phyloP scores from a whole-genome alignment of 1,140 invertebrate species.

The Parapsyche elsis region DNA sequence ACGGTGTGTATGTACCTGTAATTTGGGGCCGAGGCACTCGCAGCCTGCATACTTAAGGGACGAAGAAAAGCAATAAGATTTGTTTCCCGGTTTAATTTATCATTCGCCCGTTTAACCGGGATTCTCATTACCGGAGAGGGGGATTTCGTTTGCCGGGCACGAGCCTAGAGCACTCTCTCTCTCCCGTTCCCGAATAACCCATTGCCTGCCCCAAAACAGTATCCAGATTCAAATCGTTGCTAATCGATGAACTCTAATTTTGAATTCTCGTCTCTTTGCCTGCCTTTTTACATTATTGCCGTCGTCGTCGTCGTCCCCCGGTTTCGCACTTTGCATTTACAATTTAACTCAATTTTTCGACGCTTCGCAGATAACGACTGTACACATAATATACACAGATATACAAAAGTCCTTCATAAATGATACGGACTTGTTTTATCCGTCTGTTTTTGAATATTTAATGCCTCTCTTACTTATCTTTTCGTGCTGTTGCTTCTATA shows the following conservation, averaged over 20 bases:
- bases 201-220: neutral
- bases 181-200: conserved; percentile 26
- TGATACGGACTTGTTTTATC: no score
- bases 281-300: no score
- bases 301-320: no score
- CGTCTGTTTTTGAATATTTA: no score
- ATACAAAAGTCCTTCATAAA: no score
- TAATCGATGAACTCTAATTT: conserved; percentile 21
- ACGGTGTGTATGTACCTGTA: neutral
- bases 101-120: conserved; percentile 50
- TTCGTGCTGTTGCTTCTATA: no score
- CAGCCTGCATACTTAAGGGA: conserved; percentile 51
- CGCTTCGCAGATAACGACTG: no score
- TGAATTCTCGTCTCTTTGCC: neutral
- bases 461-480: no score
- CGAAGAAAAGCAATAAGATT: conserved; percentile 54
- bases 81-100: conserved; percentile 56
- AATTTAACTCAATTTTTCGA: no score
- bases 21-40: conserved; percentile 15
- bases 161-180: no score
- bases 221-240: conserved; percentile 6
- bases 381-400: no score
- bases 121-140: conserved; percentile 48
- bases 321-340: no score
- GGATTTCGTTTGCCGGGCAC: conserved; percentile 39